These are phyloP conservation scores for Adineta ricciae DNA, from an alignment of 2,888 invertebrate species.

Conservation along the genomic window DNA sequence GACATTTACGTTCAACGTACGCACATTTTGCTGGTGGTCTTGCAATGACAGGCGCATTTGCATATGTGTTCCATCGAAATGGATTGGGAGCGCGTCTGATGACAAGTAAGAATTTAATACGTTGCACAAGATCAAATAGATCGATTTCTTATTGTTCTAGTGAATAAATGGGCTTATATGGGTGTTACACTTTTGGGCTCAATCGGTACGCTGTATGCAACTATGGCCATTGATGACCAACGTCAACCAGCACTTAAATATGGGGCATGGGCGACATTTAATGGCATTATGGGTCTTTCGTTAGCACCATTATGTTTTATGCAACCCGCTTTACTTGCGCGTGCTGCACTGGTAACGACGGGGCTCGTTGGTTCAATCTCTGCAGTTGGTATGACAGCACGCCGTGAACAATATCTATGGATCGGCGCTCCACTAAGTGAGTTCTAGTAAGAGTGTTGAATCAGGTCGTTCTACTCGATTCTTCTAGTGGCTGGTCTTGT, in stretches of 20 bases:
- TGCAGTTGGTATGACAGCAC: slow-evolving; percentile 2
- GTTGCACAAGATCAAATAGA: neutral
- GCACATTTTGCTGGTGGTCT: neutral
- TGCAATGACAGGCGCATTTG: neutral
- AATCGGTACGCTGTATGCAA: neutral
- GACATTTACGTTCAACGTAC: slow-evolving; percentile 5
- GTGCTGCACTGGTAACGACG: neutral
- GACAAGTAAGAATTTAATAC: neutral
- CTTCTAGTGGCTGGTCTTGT: neutral
- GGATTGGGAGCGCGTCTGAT: neutral
- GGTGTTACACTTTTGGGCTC: neutral
- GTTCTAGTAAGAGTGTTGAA: neutral
- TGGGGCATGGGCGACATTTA: neutral
- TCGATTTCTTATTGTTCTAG: neutral
- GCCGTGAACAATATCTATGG: slow-evolving; percentile 14
- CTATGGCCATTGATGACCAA: neutral
- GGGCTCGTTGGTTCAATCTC: neutral
- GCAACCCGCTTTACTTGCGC: neutral
- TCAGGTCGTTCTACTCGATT: neutral
- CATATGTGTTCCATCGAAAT: neutral
- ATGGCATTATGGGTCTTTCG: neutral
- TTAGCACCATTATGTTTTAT: neutral
- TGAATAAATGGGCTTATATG: neutral
- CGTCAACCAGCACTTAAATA: neutral
- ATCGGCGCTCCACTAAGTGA: neutral